Conservation (phyloP, 2,797 vertebrate genomes). For the Ambastaia sidthimunki region DNA sequence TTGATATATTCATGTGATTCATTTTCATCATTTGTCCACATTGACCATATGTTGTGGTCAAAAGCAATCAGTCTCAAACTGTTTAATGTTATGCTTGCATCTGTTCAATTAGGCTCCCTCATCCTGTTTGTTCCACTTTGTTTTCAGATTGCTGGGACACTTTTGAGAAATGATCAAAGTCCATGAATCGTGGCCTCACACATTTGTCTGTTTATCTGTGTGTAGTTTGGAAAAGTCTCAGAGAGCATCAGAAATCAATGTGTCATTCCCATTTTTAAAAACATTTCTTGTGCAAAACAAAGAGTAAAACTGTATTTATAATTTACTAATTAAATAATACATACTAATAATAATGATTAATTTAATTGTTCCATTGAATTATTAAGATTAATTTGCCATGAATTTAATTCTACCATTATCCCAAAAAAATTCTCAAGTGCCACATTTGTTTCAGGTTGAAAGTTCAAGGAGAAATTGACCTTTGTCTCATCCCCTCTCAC, state of each 20-base stretch:
- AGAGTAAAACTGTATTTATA: no score
- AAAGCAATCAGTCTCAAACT: slow-evolving; percentile 45
- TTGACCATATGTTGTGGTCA: no score
- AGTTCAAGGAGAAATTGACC: slow-evolving; percentile 58
- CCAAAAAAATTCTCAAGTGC: slow-evolving; percentile 32
- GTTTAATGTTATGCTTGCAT: slow-evolving; percentile 65
- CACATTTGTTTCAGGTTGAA: slow-evolving; percentile 37
- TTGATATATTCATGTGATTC: neutral
- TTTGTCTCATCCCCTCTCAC: slow-evolving; percentile 43
- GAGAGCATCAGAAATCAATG: slow-evolving; percentile 2
- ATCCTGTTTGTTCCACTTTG: slow-evolving; percentile 71
- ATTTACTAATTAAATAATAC: neutral
- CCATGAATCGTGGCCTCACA: neutral
- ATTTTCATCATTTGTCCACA: neutral
- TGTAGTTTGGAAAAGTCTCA: slow-evolving; percentile 1
- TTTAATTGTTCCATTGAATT: neutral
- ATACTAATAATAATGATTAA: neutral
- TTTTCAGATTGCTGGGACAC: slow-evolving; percentile 29
- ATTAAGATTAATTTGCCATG: neutral
- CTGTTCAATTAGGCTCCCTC: slow-evolving; percentile 55
- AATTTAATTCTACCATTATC: neutral
- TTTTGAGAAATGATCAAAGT: slow-evolving; percentile 23
- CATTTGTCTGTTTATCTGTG: slow-evolving; percentile 7
- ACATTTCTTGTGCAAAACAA: no score
- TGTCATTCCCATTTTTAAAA: neutral